Conservation (phyloP, 2,113 vertebrate species). For the Amphiprion ocellaris region DNA sequence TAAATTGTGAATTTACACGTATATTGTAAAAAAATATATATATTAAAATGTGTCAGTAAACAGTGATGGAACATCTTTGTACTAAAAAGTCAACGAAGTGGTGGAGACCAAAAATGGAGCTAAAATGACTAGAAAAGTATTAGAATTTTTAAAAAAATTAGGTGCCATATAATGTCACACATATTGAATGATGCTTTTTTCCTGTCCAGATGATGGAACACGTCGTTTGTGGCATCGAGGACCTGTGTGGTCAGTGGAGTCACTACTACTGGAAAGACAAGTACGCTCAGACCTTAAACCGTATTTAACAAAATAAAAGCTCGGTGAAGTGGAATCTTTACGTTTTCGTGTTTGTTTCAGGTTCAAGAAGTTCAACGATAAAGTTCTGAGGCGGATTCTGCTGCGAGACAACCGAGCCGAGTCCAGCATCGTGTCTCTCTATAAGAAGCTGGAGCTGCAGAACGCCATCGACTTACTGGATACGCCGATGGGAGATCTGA, state of each 20-base stretch:
- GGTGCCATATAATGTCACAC: too few species aligned
- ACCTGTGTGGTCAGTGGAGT: constrained; percentile 96
- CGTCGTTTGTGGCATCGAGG: constrained; percentile 91
- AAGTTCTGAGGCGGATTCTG: constrained; percentile 89
- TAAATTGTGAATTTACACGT: too few species aligned
- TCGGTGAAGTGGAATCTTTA: background rate
- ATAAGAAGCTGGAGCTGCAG: constrained; percentile 95
- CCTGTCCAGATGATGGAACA: constrained; percentile 91
- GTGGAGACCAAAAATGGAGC: too few species aligned
- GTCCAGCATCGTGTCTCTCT: constrained; percentile 92
- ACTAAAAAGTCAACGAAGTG: too few species aligned
- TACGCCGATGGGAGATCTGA: constrained; percentile 81
- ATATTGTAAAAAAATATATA: too few species aligned
- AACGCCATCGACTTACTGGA: constrained; percentile 91
- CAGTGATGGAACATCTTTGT: too few species aligned
- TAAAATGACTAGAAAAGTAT: too few species aligned
- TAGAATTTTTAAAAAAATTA: too few species aligned
- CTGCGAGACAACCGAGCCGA: constrained; percentile 88
- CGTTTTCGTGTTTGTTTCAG: constrained; percentile 75
- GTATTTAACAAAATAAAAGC: too few species aligned
- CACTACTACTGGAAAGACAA: constrained; percentile 98
- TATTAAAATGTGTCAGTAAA: too few species aligned
- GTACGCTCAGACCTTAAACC: constrained; percentile 66
- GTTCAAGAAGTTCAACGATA: constrained; percentile 94
- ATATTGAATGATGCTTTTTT: background rate